Conservation (phyloP, 2,888 invertebrate species). For the Teleiodes luculella region DNA sequence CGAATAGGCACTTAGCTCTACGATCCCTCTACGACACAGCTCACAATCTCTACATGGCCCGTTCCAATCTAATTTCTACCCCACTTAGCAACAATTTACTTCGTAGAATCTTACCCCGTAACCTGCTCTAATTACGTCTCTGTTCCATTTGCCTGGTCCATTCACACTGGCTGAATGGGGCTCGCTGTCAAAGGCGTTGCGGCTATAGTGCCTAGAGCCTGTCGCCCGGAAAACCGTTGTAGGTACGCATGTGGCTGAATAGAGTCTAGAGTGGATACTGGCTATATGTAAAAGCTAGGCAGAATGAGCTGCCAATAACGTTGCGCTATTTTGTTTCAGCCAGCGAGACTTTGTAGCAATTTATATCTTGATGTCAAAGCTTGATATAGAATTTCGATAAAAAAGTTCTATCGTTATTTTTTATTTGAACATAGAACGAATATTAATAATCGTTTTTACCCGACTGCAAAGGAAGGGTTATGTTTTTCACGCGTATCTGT, state of each 20-base stretch:
- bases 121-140: slow-evolving; percentile 11
- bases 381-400: no score
- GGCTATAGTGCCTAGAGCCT: slow-evolving; percentile 21
- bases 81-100: slow-evolving; percentile 3
- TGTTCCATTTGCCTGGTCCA: slow-evolving; percentile 28
- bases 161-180: slow-evolving; percentile 64
- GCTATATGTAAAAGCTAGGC: slow-evolving; percentile 11
- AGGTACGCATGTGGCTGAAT: slow-evolving; percentile 60
- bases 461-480: no score
- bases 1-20: no score
- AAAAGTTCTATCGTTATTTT: no score
- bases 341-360: no score
- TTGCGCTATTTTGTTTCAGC: neutral
- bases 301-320: slow-evolving; percentile 51
- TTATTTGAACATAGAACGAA: no score
- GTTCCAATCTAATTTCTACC: slow-evolving; percentile 20
- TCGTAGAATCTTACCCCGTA: neutral
- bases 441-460: no score
- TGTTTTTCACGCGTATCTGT: no score
- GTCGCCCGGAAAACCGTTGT: neutral
- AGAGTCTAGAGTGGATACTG: slow-evolving; percentile 64
- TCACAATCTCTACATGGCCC: neutral
- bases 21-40: no score
- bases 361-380: no score
- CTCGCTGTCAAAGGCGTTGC: slow-evolving; percentile 59